These are phyloP conservation scores for Drosophila burlai DNA, from an alignment of 1,140 invertebrate species.

Conservation along the genomic window DNA sequence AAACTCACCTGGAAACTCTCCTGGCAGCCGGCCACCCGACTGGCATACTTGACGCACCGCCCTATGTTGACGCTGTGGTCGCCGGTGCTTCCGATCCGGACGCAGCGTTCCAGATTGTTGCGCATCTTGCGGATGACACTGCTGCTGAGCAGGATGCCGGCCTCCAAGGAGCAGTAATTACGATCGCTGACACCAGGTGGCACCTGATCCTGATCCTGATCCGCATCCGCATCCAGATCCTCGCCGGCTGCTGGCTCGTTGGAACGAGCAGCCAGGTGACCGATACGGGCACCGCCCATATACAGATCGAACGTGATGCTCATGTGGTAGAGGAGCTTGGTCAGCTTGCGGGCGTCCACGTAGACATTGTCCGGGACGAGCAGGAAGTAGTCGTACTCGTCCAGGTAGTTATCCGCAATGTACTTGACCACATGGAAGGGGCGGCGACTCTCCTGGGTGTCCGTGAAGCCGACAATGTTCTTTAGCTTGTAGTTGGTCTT, in stretches of 20 bases:
- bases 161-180: constrained; percentile 87
- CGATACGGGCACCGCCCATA: constrained; percentile 87
- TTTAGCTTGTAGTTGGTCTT: constrained; percentile 89
- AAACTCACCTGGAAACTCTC: constrained; percentile 86
- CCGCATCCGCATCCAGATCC: not conserved
- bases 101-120: constrained; percentile 93
- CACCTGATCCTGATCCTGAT: constrained; percentile 1
- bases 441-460: constrained; percentile 90
- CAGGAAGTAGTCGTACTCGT: constrained; percentile 96
- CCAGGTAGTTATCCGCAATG: constrained; percentile 93
- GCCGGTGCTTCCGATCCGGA: constrained; percentile 91
- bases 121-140: constrained; percentile 91
- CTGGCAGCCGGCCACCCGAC: constrained; percentile 87
- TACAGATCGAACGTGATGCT: constrained; percentile 94
- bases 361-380: constrained; percentile 93
- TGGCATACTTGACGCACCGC: constrained; percentile 91
- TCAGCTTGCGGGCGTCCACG: constrained; percentile 90
- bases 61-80: constrained; percentile 93
- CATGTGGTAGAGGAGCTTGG: constrained; percentile 90
- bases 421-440: constrained; percentile 95
- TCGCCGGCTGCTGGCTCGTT: constrained; percentile 10
- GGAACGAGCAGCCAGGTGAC: constrained; percentile 5
- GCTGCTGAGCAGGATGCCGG: constrained; percentile 91
- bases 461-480: constrained; percentile 93
- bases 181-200: constrained; percentile 62